Evolutionary conservation across 2,797 vertebrate species (phyloP).

Genomic region (Molossus alvarezi): DNA sequence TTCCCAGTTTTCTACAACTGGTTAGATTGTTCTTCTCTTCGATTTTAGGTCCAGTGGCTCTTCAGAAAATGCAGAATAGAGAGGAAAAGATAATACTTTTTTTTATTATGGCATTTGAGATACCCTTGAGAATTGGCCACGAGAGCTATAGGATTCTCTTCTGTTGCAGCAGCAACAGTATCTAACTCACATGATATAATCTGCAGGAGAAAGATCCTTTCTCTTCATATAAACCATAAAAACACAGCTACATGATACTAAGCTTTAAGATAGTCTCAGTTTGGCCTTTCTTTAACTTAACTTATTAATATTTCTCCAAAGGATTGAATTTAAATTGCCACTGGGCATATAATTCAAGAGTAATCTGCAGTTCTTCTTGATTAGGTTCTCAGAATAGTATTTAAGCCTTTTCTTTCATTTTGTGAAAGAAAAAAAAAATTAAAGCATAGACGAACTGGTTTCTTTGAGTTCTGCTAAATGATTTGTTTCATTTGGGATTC

Average conservation of each 20-base stretch:
- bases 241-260: background rate
- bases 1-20: background rate
- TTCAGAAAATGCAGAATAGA: background rate
- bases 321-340: conserved; percentile 66
- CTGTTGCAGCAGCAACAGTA: background rate
- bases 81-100: background rate
- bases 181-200: background rate
- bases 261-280: conserved; percentile 44
- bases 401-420: conserved; percentile 77
- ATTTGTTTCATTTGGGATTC: conserved; percentile 84
- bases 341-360: conserved; percentile 60
- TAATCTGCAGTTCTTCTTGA: conserved; percentile 76
- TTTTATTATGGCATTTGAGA: conserved; percentile 1
- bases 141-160: background rate
- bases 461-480: conserved; percentile 79
- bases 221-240: conserved; percentile 12
- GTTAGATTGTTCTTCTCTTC: background rate
- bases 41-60: background rate
- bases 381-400: conserved; percentile 78
- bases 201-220: background rate
- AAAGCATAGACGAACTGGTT: conserved; percentile 52
- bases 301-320: conserved; percentile 78
- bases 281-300: conserved; percentile 65
- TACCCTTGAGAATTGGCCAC: background rate
- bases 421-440: conserved; percentile 35